Percentiles rank a stretch among this genome's conserved stretches.
These are phyloP conservation scores for Typhlichthys eigenmanni DNA, from an alignment of 2,797 vertebrate genomes.

Conservation along the genomic window DNA sequence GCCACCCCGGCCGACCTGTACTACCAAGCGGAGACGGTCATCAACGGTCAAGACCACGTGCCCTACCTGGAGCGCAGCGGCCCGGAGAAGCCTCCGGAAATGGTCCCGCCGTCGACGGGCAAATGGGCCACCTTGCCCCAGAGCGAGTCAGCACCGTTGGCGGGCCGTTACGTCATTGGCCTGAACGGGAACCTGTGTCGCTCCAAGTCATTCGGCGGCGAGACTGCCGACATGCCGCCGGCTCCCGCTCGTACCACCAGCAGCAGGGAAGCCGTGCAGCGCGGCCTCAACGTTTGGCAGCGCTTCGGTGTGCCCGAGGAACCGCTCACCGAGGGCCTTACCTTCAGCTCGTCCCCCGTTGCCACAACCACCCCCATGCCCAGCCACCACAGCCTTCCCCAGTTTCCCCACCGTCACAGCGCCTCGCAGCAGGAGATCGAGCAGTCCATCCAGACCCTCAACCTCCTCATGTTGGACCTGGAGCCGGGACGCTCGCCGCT, in stretches of 20 bases:
- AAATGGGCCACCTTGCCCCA: slow-evolving; percentile 46
- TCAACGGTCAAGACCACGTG: slow-evolving; percentile 75
- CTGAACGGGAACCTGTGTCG: slow-evolving; percentile 81
- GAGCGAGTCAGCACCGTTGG: slow-evolving; percentile 34
- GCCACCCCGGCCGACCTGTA: slow-evolving; percentile 80
- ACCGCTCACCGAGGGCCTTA: slow-evolving; percentile 77
- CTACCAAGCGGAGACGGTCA: slow-evolving; percentile 69
- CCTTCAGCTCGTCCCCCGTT: slow-evolving; percentile 60
- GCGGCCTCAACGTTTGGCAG: slow-evolving; percentile 95
- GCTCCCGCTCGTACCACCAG: slow-evolving; percentile 91
- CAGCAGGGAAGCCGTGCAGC: slow-evolving; percentile 94
- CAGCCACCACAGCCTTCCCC: slow-evolving; percentile 84
- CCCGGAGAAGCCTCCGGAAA: slow-evolving; percentile 62
- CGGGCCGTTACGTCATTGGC: slow-evolving; percentile 69
- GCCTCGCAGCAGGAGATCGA: slow-evolving; percentile 93
- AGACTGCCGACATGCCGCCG: slow-evolving; percentile 79
- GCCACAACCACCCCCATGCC: slow-evolving; percentile 65
- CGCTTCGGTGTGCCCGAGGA: slow-evolving; percentile 83
- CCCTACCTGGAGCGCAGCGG: slow-evolving; percentile 68
- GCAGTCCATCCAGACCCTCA: slow-evolving; percentile 94
- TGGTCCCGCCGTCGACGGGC: slow-evolving; percentile 27
- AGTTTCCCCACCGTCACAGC: slow-evolving; percentile 83
- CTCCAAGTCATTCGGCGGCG: slow-evolving; percentile 86
- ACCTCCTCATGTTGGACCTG: slow-evolving; percentile 93
- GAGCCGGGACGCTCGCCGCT: slow-evolving; percentile 70